phyloP scores from a whole-genome alignment of 2,797 vertebrate species.

The Kryptolebias ocellatus region DNA sequence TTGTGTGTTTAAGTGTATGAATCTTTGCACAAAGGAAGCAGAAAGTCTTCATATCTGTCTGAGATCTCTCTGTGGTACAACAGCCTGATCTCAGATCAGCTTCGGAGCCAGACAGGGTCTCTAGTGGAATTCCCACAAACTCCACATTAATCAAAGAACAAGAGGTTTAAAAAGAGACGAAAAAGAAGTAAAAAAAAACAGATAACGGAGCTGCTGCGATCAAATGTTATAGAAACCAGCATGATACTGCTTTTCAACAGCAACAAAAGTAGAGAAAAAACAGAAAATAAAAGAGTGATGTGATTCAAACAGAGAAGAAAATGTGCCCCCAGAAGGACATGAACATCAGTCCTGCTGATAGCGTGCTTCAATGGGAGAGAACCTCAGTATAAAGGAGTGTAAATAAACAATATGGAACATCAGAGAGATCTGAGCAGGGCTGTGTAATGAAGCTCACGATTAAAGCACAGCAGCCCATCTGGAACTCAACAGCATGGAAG shows the following conservation, averaged over 20 bases:
- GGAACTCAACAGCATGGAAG: conserved; percentile 13
- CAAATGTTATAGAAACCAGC: conserved; percentile 1
- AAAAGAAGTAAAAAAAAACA: not conserved
- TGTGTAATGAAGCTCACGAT: conserved; percentile 34
- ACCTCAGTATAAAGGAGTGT: conserved; percentile 48
- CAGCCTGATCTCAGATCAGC: conserved; percentile 38
- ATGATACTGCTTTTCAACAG: conserved; percentile 14
- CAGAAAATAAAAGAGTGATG: conserved; percentile 1
- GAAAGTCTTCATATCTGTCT: conserved; percentile 34
- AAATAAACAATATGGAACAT: conserved; percentile 63
- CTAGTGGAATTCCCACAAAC: conserved; percentile 24
- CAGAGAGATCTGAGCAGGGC: conserved; percentile 53
- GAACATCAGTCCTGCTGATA: conserved; percentile 48
- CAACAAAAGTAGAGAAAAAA: conserved; percentile 10
- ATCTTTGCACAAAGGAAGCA: conserved; percentile 22
- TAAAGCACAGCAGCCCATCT: conserved; percentile 13
- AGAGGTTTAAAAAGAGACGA: conserved; percentile 9
- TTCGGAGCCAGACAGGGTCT: conserved; percentile 36
- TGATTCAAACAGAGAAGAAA: conserved; percentile 7
- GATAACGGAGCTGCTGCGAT: conserved; percentile 17
- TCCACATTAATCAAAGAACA: conserved; percentile 7
- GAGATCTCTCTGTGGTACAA: conserved; percentile 34
- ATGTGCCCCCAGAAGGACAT: conserved; percentile 45
- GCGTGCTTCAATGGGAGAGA: conserved; percentile 30
- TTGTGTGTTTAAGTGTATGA: not conserved